A percentile compares a stretch with the other conserved stretches of the same genome.
These are phyloP conservation scores for Trididemnum miniatum DNA, from an alignment of 23 tunicate genomes.

Conservation along the genomic window DNA sequence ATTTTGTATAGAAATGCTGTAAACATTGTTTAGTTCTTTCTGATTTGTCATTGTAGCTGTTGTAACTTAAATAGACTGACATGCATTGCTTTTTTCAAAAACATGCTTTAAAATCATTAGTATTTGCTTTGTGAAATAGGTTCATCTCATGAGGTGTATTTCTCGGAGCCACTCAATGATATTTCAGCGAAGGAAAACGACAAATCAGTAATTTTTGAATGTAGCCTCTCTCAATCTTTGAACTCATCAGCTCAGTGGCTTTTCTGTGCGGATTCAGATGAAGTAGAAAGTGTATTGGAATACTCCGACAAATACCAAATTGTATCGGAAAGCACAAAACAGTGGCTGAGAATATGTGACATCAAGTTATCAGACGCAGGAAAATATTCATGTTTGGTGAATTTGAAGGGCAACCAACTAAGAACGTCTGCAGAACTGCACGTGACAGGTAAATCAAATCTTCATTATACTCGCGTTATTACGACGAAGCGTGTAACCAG, in stretches of 20 bases:
- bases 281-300: constrained; percentile 30
- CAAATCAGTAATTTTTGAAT: constrained; percentile 80
- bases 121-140: too few relatives aligned
- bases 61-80: too few relatives aligned
- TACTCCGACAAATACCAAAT: constrained; percentile 70
- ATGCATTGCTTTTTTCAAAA: too few relatives aligned
- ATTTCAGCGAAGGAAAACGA: constrained; percentile 69
- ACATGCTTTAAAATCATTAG: too few relatives aligned
- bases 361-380: constrained; percentile 71
- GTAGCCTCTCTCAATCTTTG: constrained; percentile 35
- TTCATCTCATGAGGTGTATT: constrained; percentile 29
- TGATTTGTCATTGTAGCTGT: too few relatives aligned
- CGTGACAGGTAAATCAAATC: constrained; percentile 67
- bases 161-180: constrained; percentile 57
- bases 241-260: constrained; percentile 49
- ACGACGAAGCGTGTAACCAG: too few relatives aligned
- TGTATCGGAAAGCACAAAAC: constrained; percentile 45
- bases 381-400: constrained; percentile 54
- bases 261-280: constrained; percentile 11
- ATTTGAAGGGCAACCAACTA: constrained; percentile 24
- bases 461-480: too few relatives aligned
- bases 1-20: too few relatives aligned
- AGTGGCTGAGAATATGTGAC: constrained; percentile 52
- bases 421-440: constrained; percentile 44
- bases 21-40: too few relatives aligned